A percentile compares a stretch with the other conserved stretches of the same genome.
These are phyloP conservation scores for Ditula angustiorana DNA, from an alignment of 2,888 invertebrate genomes.

Conservation along the genomic window DNA sequence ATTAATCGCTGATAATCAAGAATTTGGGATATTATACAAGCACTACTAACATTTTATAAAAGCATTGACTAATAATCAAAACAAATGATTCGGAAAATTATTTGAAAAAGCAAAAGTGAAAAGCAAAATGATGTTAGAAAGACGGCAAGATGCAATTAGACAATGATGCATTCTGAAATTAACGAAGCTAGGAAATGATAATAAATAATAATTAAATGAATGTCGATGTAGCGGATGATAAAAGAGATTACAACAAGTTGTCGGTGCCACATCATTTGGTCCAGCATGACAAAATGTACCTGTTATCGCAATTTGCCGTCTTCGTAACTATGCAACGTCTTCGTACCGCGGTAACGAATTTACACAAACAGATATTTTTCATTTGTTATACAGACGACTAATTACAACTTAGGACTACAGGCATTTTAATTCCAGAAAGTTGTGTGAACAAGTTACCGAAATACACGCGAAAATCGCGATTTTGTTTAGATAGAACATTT, in stretches of 20 bases:
- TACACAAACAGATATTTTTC: slow-evolving; percentile 14
- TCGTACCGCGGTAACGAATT: slow-evolving; percentile 47
- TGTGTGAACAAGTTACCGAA: slow-evolving; percentile 29
- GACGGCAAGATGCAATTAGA: slow-evolving; percentile 84
- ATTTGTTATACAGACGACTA: background rate
- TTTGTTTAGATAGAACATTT: slow-evolving; percentile 26
- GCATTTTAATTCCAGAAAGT: background rate
- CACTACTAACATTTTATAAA: slow-evolving; percentile 25
- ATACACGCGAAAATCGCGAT: background rate
- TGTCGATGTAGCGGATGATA: slow-evolving; percentile 74
- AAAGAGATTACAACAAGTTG: slow-evolving; percentile 63
- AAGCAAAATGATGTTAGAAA: slow-evolving; percentile 76
- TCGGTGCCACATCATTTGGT: slow-evolving; percentile 82
- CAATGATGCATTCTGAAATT: slow-evolving; percentile 74
- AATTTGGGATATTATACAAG: background rate
- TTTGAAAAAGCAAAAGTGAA: slow-evolving; percentile 60
- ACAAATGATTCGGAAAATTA: slow-evolving; percentile 48
- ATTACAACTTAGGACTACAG: background rate
- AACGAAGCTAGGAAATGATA: slow-evolving; percentile 74
- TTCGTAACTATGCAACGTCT: slow-evolving; percentile 62
- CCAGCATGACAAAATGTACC: slow-evolving; percentile 58
- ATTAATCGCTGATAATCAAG: slow-evolving; percentile 12
- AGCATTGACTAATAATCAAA: slow-evolving; percentile 42
- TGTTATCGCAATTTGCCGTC: slow-evolving; percentile 81
- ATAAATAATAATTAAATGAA: slow-evolving; percentile 67